Evolutionary conservation across 2,888 invertebrate species (phyloP), one percentile per base, ranked within the genome.

Genomic region (Agelastica alni): DNA sequence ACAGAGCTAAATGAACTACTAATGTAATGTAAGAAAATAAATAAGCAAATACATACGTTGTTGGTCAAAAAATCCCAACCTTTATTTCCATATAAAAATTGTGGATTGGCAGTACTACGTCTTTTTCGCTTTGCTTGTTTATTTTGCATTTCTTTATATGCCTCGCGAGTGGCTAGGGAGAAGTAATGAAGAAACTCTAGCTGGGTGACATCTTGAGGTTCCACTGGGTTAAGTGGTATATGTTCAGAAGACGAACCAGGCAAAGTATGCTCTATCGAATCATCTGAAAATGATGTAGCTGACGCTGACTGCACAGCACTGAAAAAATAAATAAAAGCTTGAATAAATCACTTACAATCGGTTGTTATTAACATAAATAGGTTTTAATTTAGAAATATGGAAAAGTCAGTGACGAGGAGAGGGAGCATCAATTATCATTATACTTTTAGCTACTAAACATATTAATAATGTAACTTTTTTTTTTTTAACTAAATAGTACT

Each of bases 41-140:
- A 26, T 7, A n/a, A n/a, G n/a, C n/a, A n/a, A n/a, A 60, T 60
- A 61, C 61, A 59, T 61, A 59, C 59, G 55, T 57, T 60, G 60
- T 56, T 53, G 48, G 59, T 63, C 56, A 61, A 61, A 61, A 65
- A 69, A 61, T 75, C 75, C 73, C 74, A 76, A 61, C 73, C 74
- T 65, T 70, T 73, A 49, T 72, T 78, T 16, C 79, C 78, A 69
- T 81, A 82, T 13, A 81, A 72, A 64, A 81, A 82, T 58, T 81
- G 81, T 1, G 81, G 80, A 70, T 81, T 81, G 1, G 81, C 81
- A 4, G 81, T 82, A 55, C 81, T 81, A 30, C 81, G 72, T 20
- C 81, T 71, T 63, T 81, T 81, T 26, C 81, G 71, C 65, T 82
- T 81, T 6, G 78, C 78, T 44, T 80, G 72, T 57, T 76, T 78